Evolutionary conservation across 2,797 vertebrate species (phyloP), one percentile per base, ranked within the genome.

Genomic region (Notoglanidium macrostoma): DNA sequence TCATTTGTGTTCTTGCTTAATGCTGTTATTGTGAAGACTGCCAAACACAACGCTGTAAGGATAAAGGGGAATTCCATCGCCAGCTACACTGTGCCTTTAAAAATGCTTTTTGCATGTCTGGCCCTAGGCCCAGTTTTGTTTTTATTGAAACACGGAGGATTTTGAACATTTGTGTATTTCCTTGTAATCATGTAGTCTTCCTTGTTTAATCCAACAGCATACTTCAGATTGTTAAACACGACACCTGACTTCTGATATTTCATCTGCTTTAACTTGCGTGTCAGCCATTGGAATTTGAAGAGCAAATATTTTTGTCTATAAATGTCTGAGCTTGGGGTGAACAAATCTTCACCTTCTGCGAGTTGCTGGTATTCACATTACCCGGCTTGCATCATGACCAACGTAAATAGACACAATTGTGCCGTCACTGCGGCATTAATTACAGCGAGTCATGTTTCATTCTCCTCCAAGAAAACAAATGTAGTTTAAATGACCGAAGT

Each of bases 21-120:
- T 83, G 81, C 19, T 83, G 8, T 68, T 83, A 32, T 32, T 32
- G n/a, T 19, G n/a, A 68, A 49, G 61, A 29, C 44, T 21, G 26
- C 40, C 59, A 68, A 67, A 63, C n/a, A 15, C 40, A 81, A 2
- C 6, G 17, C 61, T 68, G n/a, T 68, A 83, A 21, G n/a, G 49
- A 67, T 83, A 51, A 68, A 68, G 29, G 63, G 26, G 7, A 81
- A 81, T 81, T 81, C 78, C 78, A 46, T 44, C 35, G 9, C 40
- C 23, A 46, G 6, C 35, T 81, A 7, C 7, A 61, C 17, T n/a
- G 59, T 44, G 35, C 12, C 57, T 61, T 81, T 5, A 61, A 8
- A 61, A 80, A 21, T 44, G 11, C 19, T 3, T 5, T 61, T 55
- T 32, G n/a, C 2, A 10, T 32, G 51, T 19, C n/a, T 54, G 14